Evolutionary conservation across 2,113 vertebrate species (phyloP).

Genomic region (Balaenoptera acutorostrata): DNA sequence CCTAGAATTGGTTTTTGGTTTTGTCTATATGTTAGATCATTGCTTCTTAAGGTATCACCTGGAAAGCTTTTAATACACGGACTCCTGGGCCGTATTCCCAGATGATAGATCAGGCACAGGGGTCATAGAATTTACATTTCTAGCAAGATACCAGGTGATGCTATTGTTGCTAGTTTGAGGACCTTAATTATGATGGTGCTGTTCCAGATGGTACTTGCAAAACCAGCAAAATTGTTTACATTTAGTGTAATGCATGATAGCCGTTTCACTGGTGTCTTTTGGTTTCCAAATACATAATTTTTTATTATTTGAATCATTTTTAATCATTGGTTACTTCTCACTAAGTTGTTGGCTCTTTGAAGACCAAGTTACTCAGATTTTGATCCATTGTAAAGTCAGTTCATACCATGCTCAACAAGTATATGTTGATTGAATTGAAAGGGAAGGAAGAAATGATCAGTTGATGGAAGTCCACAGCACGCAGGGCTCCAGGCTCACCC

Average conservation of each 20-base stretch:
- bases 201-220: not conserved
- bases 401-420: not conserved
- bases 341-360: not conserved
- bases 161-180: not conserved
- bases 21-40: not conserved
- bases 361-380: not conserved
- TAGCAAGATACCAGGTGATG: not conserved
- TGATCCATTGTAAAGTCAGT: not conserved
- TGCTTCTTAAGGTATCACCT: not conserved
- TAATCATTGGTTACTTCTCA: not conserved
- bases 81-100: not conserved
- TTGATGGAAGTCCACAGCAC: not conserved
- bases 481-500: not conserved
- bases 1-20: not conserved
- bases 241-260: not conserved
- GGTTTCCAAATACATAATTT: not conserved
- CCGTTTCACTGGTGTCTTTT: not conserved
- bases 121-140: not conserved
- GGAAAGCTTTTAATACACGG: not conserved
- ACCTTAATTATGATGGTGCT: not conserved
- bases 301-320: not conserved
- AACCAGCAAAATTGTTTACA: not conserved
- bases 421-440: not conserved
- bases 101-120: not conserved
- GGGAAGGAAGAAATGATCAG: not conserved